Percentiles rank a stretch among this genome's conserved stretches.
Conservation (phyloP, 2,888 invertebrate genomes). For the Glaucopsyche alexis region DNA sequence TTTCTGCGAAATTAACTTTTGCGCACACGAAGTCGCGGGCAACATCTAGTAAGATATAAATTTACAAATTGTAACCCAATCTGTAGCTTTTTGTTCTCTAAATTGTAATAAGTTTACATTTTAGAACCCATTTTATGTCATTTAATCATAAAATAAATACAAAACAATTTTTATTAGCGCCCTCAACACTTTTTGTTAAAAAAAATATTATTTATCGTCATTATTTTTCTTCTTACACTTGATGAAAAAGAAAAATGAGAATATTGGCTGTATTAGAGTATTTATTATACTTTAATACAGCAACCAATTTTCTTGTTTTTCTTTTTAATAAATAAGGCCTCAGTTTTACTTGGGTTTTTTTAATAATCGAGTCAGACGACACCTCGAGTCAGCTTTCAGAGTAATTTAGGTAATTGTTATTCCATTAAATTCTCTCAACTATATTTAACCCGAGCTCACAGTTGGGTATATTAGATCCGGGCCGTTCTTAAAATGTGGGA, state of each 20-base stretch:
- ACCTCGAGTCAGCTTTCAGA: not conserved
- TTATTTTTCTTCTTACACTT: not conserved
- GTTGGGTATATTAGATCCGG: too few relatives aligned
- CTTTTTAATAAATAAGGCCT: slow-evolving; percentile 1
- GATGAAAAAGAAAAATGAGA: not conserved
- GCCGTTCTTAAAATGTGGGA: too few relatives aligned
- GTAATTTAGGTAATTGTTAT: not conserved
- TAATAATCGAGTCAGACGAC: not conserved
- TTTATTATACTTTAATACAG: not conserved
- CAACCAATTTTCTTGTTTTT: not conserved
- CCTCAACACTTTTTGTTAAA: not conserved
- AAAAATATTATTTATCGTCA: not conserved
- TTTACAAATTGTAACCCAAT: too few relatives aligned
- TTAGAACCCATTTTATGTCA: not conserved
- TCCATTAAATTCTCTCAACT: too few relatives aligned
- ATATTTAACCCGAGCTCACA: too few relatives aligned
- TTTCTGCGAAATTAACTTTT: too few relatives aligned
- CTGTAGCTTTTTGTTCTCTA: too few relatives aligned
- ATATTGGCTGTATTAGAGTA: too few relatives aligned
- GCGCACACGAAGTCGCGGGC: too few relatives aligned
- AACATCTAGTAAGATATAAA: too few relatives aligned
- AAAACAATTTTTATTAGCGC: not conserved
- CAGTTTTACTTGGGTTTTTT: not conserved
- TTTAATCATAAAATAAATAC: not conserved
- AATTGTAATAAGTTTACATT: too few relatives aligned